A percentile compares a stretch with the other conserved stretches of the same genome.
phyloP scores from a whole-genome alignment of 2,888 invertebrate genomes.

The Andrena camellia region DNA sequence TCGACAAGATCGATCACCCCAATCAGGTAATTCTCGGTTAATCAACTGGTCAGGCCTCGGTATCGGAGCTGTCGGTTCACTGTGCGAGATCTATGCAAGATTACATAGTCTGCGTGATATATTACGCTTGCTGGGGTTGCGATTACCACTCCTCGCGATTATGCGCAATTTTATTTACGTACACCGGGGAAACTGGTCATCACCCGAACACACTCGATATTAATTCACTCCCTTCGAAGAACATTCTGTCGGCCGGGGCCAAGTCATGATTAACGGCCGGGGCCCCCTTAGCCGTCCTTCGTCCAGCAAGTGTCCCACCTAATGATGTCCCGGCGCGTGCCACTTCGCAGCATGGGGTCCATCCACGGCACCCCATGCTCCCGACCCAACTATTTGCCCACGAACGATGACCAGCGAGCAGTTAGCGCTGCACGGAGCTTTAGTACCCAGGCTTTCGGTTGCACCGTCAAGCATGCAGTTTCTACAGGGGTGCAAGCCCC shows the following conservation, averaged over 20 bases:
- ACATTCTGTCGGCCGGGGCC: constrained; percentile 38
- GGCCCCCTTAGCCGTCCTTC: constrained; percentile 65
- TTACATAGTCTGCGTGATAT: background rate
- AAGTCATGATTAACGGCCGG: constrained; percentile 61
- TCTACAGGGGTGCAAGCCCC: too few species aligned
- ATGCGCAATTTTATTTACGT: background rate
- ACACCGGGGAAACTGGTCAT: background rate
- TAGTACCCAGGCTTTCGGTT: too few species aligned
- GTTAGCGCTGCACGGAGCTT: too few species aligned
- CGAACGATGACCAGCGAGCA: constrained; percentile 62
- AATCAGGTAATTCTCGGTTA: constrained; percentile 32
- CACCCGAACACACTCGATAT: constrained; percentile 13
- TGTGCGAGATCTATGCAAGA: constrained; percentile 3
- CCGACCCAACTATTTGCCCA: constrained; percentile 76
- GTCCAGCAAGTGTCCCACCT: constrained; percentile 83
- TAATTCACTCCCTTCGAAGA: constrained; percentile 50
- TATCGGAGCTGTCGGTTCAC: constrained; percentile 14
- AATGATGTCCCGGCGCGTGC: constrained; percentile 85
- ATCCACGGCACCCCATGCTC: constrained; percentile 54
- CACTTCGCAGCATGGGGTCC: constrained; percentile 80
- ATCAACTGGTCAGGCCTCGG: constrained; percentile 23
- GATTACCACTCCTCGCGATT: too few species aligned
- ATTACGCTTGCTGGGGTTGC: too few species aligned
- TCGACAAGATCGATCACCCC: constrained; percentile 26
- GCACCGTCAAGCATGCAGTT: too few species aligned